Evolutionary conservation across 2,888 invertebrate genomes (phyloP).

Genomic region (Andrena bucephala): DNA sequence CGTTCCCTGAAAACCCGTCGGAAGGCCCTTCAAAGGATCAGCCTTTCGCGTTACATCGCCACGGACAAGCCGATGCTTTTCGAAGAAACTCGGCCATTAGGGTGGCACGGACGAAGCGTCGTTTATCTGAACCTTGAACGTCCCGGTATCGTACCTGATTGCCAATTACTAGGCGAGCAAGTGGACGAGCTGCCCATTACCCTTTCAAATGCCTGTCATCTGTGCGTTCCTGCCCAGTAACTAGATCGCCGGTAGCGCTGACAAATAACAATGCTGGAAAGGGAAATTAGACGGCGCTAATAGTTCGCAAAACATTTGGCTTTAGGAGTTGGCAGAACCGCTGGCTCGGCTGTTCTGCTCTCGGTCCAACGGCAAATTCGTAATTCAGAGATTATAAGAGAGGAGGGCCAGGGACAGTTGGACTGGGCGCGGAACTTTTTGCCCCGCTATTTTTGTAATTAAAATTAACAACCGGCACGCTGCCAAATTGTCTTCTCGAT

Average conservation of each 20-base stretch:
- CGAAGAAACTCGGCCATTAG: slow-evolving; percentile 23
- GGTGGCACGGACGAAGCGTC: neutral
- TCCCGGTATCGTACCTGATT: neutral
- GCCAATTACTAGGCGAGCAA: no score
- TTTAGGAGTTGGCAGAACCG: slow-evolving; percentile 47
- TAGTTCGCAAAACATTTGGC: slow-evolving; percentile 53
- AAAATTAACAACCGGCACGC: slow-evolving; percentile 83
- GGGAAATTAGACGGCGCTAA: slow-evolving; percentile 35
- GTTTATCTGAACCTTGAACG: neutral
- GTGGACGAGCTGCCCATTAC: no score
- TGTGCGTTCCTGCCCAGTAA: no score
- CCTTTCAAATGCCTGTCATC: no score
- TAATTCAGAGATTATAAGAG: slow-evolving; percentile 55
- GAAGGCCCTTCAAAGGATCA: slow-evolving; percentile 51
- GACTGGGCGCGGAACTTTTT: slow-evolving; percentile 65
- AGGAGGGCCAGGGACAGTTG: neutral
- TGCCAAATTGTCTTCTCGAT: slow-evolving; percentile 84
- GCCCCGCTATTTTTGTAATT: slow-evolving; percentile 82
- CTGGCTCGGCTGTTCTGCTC: neutral
- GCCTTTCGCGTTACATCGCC: slow-evolving; percentile 31
- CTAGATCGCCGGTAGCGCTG: neutral
- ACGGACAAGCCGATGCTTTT: slow-evolving; percentile 14
- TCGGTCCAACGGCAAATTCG: slow-evolving; percentile 47
- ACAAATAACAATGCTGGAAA: neutral
- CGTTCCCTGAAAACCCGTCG: slow-evolving; percentile 50